Evolutionary conservation across 2,888 invertebrate species (phyloP), one percentile per base, ranked within the genome.

Genomic region (Mantis religiosa): DNA sequence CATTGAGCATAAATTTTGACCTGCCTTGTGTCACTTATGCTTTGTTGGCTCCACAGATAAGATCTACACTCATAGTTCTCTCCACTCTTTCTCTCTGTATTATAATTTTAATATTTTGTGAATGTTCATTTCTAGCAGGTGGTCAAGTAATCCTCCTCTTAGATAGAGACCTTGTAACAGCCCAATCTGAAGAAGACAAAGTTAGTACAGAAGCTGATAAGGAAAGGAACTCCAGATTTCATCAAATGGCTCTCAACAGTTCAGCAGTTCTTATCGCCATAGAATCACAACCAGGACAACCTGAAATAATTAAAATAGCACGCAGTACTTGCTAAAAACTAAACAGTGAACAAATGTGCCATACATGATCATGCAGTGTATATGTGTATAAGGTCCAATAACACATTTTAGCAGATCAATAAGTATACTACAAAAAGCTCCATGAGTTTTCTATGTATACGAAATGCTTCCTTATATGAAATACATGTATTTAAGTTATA

Each of bases 291-390:
- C 88, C 88, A 28, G 88, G 88, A 27, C 88, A 71, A 81, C 88
- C 88, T n/a, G 88, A 88, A 82, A 15, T 84, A 82, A 81, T 88
- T 28, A 88, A 88, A 27, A 25, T 71, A 34, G 84, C 87, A 27
- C 82, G 82, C 25, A 82, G 41, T 87, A 27, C 30, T 34, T 87
- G 87, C 34, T 87, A 82, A 87, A 71, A 71, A 20, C 41, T 41
- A 41, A 12, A 41, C 1, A 71, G 54, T 71, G 54, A 15, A 3
- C 54, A 71, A 54, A 71, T 71, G 54, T 20, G 15, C 20, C 54
- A 71, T 71, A 20, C 20, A 71, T 71, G 54, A 20, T 71, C 54
- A 71, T 71, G 20, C 54, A 41, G 9, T 71, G 54, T 71, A 54
- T 54, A 54, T 54, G 15, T 54, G 54, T 4, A 71, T 71, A 71